Conservation (phyloP, 2,888 invertebrate species). For the Idaea aversata region DNA sequence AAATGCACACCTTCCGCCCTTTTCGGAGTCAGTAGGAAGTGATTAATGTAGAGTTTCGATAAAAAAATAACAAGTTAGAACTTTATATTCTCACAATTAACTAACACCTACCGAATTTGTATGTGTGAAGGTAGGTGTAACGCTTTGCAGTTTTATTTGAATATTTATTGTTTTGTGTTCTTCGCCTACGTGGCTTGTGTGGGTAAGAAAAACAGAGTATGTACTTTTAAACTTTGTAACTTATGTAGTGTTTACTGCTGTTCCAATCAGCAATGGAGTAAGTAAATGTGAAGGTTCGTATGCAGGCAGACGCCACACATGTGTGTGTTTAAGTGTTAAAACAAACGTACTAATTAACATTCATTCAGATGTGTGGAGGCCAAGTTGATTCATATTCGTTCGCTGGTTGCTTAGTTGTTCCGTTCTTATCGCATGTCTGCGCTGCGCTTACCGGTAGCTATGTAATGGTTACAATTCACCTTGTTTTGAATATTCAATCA, state of each 20-base stretch:
- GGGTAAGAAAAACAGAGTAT: conserved; percentile 24
- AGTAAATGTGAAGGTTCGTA: conserved; percentile 49
- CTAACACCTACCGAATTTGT: conserved; percentile 53
- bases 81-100: conserved; percentile 64
- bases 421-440: conserved; percentile 59
- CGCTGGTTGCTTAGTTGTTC: conserved; percentile 30
- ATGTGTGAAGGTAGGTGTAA: conserved; percentile 49
- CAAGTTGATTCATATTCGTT: conserved; percentile 58
- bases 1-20: conserved; percentile 75
- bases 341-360: conserved; percentile 75
- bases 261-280: conserved; percentile 49
- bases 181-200: conserved; percentile 30
- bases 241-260: conserved; percentile 34
- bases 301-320: conserved; percentile 35
- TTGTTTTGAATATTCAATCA: conserved; percentile 32
- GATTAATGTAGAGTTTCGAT: conserved; percentile 65
- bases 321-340: conserved; percentile 59
- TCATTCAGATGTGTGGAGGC: conserved; percentile 71
- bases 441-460: conserved; percentile 44
- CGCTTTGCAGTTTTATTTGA: conserved; percentile 31
- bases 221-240: conserved; percentile 20
- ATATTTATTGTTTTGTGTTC: conserved; percentile 30
- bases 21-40: conserved; percentile 69
- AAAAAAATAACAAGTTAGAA: conserved; percentile 66
- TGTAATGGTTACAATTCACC: conserved; percentile 35